These are phyloP conservation scores for Drosophila infuscata DNA, from an alignment of 2,888 invertebrate genomes.

Conservation along the genomic window DNA sequence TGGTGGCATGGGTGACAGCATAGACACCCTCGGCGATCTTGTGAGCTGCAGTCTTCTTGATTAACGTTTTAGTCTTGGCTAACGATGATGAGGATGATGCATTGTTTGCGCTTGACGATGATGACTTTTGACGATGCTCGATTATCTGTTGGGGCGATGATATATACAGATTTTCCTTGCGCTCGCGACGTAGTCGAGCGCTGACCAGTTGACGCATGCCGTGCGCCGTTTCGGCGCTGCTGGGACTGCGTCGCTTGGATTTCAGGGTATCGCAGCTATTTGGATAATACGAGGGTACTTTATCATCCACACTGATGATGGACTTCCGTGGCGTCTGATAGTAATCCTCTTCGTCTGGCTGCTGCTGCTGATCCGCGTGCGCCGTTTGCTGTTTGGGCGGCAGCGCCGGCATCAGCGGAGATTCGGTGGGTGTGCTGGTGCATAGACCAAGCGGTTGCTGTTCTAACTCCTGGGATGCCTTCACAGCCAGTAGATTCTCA, in stretches of 20 bases:
- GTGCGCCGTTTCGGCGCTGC: conserved; percentile 49
- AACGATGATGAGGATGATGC: conserved; percentile 9
- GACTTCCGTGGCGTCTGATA: conserved; percentile 83
- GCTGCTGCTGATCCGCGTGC: conserved; percentile 4
- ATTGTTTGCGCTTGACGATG: not conserved
- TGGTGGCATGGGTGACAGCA: conserved; percentile 76
- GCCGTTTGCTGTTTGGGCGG: conserved; percentile 60
- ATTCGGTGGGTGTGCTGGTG: conserved; percentile 83
- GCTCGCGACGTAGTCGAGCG: conserved; percentile 77
- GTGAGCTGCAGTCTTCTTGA: conserved; percentile 78
- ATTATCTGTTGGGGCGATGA: conserved; percentile 83
- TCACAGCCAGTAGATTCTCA: conserved; percentile 81
- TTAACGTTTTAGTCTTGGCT: conserved; percentile 58
- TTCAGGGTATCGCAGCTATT: conserved; percentile 83
- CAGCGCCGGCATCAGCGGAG: conserved; percentile 66
- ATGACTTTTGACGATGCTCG: conserved; percentile 78
- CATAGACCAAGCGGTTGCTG: conserved; percentile 59
- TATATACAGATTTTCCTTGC: conserved; percentile 84
- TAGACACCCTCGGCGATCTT: conserved; percentile 84
- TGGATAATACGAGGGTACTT: conserved; percentile 85
- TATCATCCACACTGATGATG: conserved; percentile 84
- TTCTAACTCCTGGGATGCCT: conserved; percentile 81
- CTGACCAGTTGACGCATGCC: conserved; percentile 78
- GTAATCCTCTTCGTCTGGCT: conserved; percentile 69
- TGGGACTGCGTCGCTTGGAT: conserved; percentile 73